phyloP scores from a whole-genome alignment of 2,888 invertebrate genomes.

The Drosophila siamana region DNA sequence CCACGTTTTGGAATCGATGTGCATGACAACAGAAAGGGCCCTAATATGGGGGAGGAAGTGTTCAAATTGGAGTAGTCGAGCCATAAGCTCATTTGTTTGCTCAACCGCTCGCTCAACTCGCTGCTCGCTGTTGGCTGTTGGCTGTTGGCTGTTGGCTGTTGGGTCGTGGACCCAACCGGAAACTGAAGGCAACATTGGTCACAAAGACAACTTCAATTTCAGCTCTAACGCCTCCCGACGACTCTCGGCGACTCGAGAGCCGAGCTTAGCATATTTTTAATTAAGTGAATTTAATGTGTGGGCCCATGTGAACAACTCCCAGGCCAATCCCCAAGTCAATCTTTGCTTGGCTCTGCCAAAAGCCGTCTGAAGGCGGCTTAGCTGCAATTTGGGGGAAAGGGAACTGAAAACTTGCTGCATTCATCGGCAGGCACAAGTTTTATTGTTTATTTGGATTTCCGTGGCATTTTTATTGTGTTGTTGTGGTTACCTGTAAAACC shows the following conservation, averaged over 20 bases:
- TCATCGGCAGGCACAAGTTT: slow-evolving; percentile 49
- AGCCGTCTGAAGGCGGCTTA: slow-evolving; percentile 25
- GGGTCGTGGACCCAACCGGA: slow-evolving; percentile 47
- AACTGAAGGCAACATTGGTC: slow-evolving; percentile 70
- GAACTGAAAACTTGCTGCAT: slow-evolving; percentile 26
- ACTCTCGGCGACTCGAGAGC: slow-evolving; percentile 3
- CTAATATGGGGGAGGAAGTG: slow-evolving; percentile 77
- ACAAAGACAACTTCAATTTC: slow-evolving; percentile 28
- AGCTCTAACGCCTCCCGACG: slow-evolving; percentile 29
- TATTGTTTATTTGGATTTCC: slow-evolving; percentile 64
- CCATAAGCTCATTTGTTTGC: slow-evolving; percentile 67
- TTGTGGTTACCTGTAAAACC: slow-evolving; percentile 60
- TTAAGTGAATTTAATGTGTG: slow-evolving; percentile 49
- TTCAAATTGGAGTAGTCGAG: slow-evolving; percentile 73
- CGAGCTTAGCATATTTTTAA: slow-evolving; percentile 59
- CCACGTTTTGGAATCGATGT: slow-evolving; percentile 73
- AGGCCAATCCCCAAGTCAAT: slow-evolving; percentile 35
- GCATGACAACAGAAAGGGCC: slow-evolving; percentile 77
- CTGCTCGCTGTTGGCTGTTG: neutral
- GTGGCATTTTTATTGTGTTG: slow-evolving; percentile 40
- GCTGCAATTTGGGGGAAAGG: slow-evolving; percentile 12
- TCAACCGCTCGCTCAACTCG: slow-evolving; percentile 41
- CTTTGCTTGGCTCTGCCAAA: slow-evolving; percentile 29
- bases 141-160: neutral
- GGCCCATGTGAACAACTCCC: slow-evolving; percentile 28